Evolutionary conservation across 1,140 invertebrate genomes (phyloP).

Genomic region (Zaprionus camerounensis): DNA sequence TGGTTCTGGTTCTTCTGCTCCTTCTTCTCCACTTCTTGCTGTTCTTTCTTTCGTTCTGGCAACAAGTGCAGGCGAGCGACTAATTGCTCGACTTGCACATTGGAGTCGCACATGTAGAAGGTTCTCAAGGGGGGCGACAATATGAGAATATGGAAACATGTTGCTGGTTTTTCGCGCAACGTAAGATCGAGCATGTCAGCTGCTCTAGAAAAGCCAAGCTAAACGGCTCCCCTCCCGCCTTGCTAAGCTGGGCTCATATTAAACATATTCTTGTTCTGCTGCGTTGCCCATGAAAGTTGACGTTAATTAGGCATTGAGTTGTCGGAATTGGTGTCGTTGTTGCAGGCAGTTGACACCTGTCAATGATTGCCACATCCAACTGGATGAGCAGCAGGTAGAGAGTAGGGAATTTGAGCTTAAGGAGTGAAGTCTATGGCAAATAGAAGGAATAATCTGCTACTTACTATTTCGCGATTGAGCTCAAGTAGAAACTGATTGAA

Average conservation of each 20-base stretch:
- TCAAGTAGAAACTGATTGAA: too few species aligned
- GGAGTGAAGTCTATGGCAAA: too few species aligned
- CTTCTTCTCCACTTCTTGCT: neutral
- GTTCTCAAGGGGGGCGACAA: constrained; percentile 1
- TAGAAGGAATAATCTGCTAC: too few species aligned
- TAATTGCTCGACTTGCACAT: constrained; percentile 66
- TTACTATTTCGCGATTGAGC: too few species aligned
- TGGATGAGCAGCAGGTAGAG: constrained; percentile 2
- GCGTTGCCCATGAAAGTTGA: constrained; percentile 61
- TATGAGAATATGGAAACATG: constrained; percentile 25
- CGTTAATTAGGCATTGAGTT: constrained; percentile 36
- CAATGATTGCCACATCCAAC: constrained; percentile 25
- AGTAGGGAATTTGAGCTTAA: neutral
- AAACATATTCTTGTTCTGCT: constrained; percentile 56
- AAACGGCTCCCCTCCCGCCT: neutral
- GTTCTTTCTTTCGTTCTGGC: constrained; percentile 21
- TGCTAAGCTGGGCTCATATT: neutral
- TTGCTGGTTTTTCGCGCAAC: constrained; percentile 28
- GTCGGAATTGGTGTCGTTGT: constrained; percentile 15
- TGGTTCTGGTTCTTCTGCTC: neutral
- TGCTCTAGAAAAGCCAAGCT: constrained; percentile 39
- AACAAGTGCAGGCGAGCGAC: constrained; percentile 50
- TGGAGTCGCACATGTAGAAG: constrained; percentile 1
- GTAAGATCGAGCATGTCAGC: constrained; percentile 43
- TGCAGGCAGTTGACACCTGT: constrained; percentile 20